Base-by-base conservation (phyloP, 2,888 invertebrate species). In the Colostygia pectinataria region DNA sequence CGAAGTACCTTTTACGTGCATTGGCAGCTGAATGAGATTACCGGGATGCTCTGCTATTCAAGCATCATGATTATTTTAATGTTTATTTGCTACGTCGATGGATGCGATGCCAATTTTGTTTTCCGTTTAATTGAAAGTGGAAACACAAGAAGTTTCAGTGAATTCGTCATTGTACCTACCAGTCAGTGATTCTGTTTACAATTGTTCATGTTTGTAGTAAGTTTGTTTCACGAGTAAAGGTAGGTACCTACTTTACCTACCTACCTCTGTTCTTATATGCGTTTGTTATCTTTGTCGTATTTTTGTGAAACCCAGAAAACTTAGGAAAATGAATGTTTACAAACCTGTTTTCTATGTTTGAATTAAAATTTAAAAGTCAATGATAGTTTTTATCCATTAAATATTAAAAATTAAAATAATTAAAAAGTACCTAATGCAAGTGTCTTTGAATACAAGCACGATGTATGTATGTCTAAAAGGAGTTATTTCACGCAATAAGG, bases 81-180 rank as follows among this genome's bases (percentile, higher is more conserved):
- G 78, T 77, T 74, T 79, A 75, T 74, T 74, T 75, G 68, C 75
- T 74, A 77, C 76, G 77, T 74, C 72, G 79, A 65, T 66, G 65
- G 68, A 74, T 66, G 66, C 69, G 66, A 74, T 79, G 82, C 79
- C 80, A 80, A 80, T 73, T 75, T 77, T 80, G 80, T 80, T 79
- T 82, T 79, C 76, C 74, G 71, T 79, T 80, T 80, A 78, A 80
- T 77, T 80, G 77, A 80, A 40, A 40, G 14, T 40, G 31, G 31
- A 40, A 81, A 80, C 77, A 78, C 75, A 79, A 75, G 73, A 74
- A 74, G 68, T 78, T 80, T 80, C 77, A 72, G 74, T 59, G 81
- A 74, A 80, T 74, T 71, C 68, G 71, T 80, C 80, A 78, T 71
- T 74, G 71, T 72, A 68, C 65, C 53, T n/a, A n/a, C n/a, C n/a